Evolutionary conservation across 2,888 invertebrate genomes (phyloP).

Genomic region (Cosmorhoe ocellata): DNA sequence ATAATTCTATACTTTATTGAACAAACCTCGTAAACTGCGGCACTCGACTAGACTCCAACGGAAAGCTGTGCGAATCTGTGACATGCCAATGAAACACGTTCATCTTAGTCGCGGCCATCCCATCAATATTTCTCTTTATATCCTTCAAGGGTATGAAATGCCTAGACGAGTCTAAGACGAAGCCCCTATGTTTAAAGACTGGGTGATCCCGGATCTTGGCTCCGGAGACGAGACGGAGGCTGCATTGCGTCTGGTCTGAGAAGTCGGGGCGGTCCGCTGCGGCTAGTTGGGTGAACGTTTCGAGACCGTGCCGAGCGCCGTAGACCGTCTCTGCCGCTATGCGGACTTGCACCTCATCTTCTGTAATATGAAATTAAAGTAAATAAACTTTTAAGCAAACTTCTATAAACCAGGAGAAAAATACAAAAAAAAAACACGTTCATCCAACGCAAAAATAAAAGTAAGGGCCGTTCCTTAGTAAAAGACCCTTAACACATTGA

Average conservation of each 20-base stretch:
- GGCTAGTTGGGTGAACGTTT: conserved; percentile 88
- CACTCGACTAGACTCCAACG: conserved; percentile 88
- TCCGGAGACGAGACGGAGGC: conserved; percentile 83
- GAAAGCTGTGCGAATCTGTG: conserved; percentile 96
- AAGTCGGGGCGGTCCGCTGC: conserved; percentile 55
- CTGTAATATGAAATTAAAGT: conserved; percentile 46
- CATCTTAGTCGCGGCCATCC: conserved; percentile 93
- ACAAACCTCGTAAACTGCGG: conserved; percentile 88
- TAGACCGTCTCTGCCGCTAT: conserved; percentile 85
- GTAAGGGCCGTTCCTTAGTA: too few species aligned
- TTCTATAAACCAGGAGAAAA: too few species aligned
- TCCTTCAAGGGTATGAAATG: conserved; percentile 90
- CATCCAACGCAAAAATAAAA: too few species aligned
- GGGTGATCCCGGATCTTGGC: conserved; percentile 90
- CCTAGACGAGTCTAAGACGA: conserved; percentile 93
- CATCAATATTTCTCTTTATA: conserved; percentile 89
- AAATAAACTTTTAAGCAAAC: background rate
- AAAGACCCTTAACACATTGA: too few species aligned
- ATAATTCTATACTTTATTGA: background rate
- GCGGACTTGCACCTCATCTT: conserved; percentile 73
- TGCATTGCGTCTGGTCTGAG: conserved; percentile 56
- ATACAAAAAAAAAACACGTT: too few species aligned
- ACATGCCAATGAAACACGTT: conserved; percentile 97
- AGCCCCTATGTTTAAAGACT: conserved; percentile 90
- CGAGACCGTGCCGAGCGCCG: conserved; percentile 89